A percentile compares a stretch with the other conserved stretches of the same genome.
Conservation (phyloP, 2,888 invertebrate species). For the Drosophila planitibia region DNA sequence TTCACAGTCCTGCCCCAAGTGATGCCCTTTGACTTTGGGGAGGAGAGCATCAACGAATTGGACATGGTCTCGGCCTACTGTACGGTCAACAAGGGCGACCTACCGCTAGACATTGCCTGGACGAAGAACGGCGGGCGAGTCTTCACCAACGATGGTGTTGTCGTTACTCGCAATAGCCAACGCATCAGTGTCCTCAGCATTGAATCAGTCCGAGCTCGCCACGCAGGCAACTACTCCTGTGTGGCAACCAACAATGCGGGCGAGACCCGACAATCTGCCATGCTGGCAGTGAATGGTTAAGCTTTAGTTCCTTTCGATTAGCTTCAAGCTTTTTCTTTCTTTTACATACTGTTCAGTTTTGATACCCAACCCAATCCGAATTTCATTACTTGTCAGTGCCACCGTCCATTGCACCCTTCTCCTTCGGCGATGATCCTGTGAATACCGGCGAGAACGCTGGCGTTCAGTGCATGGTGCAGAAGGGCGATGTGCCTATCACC, state of each 20-base stretch:
- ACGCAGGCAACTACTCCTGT: conserved; percentile 89
- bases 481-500: conserved; percentile 92
- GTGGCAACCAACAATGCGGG: conserved; percentile 88
- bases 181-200: conserved; percentile 88
- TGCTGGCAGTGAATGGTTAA: conserved; percentile 88
- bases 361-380: conserved; percentile 6
- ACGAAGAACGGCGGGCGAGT: conserved; percentile 86
- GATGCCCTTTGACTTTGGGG: conserved; percentile 90
- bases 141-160: conserved; percentile 86
- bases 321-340: conserved; percentile 1
- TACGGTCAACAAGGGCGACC: conserved; percentile 91
- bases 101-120: conserved; percentile 92
- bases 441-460: conserved; percentile 90
- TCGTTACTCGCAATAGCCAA: conserved; percentile 87
- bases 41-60: conserved; percentile 89
- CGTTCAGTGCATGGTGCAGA: conserved; percentile 90
- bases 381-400: conserved; percentile 87
- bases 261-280: conserved; percentile 86
- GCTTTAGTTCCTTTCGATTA: not conserved
- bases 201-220: conserved; percentile 87
- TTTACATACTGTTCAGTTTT: conserved; percentile 34
- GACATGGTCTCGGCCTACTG: conserved; percentile 90
- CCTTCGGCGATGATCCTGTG: conserved; percentile 89
- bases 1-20: conserved; percentile 85
- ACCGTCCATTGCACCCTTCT: conserved; percentile 88